Conservation (phyloP, 2,113 vertebrate species). For the Tragelaphus strepsiceros region DNA sequence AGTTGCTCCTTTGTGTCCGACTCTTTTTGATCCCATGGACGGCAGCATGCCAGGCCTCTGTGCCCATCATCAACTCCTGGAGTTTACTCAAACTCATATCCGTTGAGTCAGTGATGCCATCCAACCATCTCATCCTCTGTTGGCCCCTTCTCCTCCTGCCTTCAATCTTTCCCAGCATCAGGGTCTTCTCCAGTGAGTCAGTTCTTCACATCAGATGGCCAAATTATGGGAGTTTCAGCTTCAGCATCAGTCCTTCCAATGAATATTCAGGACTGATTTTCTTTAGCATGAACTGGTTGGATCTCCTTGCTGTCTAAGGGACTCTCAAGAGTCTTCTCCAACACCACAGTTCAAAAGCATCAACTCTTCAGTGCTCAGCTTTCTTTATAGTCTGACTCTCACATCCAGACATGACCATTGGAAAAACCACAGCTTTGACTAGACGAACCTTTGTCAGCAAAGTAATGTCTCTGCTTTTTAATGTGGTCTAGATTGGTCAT, state of each 20-base stretch:
- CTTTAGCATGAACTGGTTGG: neutral
- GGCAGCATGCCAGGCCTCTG: fast-evolving
- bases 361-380: neutral
- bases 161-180: neutral
- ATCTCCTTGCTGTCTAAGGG: neutral
- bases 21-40: neutral
- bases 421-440: neutral
- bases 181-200: neutral
- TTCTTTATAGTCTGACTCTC: neutral
- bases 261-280: neutral
- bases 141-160: neutral
- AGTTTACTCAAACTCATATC: neutral
- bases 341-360: neutral
- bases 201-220: neutral
- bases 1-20: neutral
- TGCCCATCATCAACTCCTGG: neutral
- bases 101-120: neutral
- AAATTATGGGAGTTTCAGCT: neutral
- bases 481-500: neutral
- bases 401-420: neutral
- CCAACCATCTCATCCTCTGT: neutral
- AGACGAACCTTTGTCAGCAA: fast-evolving
- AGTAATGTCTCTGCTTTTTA: neutral
- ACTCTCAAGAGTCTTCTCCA: neutral
- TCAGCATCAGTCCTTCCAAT: neutral